A percentile compares a stretch with the other conserved stretches of the same genome.
phyloP scores from a whole-genome alignment of 1,140 invertebrate genomes.

The Drosophila elegans region DNA sequence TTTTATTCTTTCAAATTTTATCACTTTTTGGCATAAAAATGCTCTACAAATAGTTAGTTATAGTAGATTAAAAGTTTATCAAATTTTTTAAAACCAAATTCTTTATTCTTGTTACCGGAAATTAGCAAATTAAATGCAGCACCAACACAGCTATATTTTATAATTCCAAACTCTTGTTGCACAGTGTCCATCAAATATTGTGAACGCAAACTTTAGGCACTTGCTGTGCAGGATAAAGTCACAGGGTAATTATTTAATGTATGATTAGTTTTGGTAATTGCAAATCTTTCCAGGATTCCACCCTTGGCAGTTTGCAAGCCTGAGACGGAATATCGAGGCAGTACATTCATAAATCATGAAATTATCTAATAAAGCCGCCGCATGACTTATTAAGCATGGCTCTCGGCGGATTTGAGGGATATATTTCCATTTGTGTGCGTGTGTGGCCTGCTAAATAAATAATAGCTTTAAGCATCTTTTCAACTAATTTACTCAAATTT shows the following conservation, averaged over 20 bases:
- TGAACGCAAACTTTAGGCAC: background rate
- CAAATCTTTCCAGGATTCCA: background rate
- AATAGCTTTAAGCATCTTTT: slow-evolving; percentile 50
- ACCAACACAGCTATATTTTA: no score
- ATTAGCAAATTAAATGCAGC: no score
- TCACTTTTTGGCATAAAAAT: no score
- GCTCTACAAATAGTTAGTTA: no score
- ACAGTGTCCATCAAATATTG: background rate
- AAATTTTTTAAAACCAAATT: no score
- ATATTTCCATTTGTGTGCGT: slow-evolving; percentile 10
- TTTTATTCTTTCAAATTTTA: background rate
- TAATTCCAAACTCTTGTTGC: slow-evolving; percentile 3
- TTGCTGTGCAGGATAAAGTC: slow-evolving; percentile 29
- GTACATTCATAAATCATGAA: slow-evolving; percentile 64
- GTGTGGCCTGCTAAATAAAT: slow-evolving; percentile 44
- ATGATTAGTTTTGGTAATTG: slow-evolving; percentile 46
- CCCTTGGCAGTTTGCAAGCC: slow-evolving; percentile 12
- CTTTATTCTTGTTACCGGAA: no score
- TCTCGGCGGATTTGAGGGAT: slow-evolving; percentile 50
- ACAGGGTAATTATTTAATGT: slow-evolving; percentile 34
- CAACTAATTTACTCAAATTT: slow-evolving; percentile 51
- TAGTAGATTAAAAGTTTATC: no score
- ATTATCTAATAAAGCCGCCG: slow-evolving; percentile 62
- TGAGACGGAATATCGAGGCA: slow-evolving; percentile 19
- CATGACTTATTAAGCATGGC: slow-evolving; percentile 55